Base-by-base conservation (phyloP, 2,113 vertebrate species). In the Pandion haliaetus region DNA sequence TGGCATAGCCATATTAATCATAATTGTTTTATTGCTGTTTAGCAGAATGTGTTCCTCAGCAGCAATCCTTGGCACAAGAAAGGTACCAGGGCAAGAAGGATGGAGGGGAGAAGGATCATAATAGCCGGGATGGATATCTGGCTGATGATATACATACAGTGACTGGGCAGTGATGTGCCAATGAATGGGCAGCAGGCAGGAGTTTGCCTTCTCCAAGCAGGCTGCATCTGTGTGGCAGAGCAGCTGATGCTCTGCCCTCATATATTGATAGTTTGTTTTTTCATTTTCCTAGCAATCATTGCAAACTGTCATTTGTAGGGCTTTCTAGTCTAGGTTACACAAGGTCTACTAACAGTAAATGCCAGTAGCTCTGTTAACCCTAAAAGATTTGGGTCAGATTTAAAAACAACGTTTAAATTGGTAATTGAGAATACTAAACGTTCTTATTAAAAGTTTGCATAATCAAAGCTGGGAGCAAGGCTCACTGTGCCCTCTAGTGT, bases 401-500 rank as follows among this genome's bases (percentile, higher is more conserved):
- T 66, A 66, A 50, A 58, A 77, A 32, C 44, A 23, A 31, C 17
- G 38, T 77, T 94, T 72, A 44, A 76, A 38, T 15, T 36, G 49
- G 36, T 67, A 61, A 84, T 17, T 36, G 57, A 91, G 70, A 82
- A 79, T 23, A 47, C 19, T 23, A 2, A 82, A 61, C 0, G 11
- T 44, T 71, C 58, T 82, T 44, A 6, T 6, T 16, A n/a, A 14
- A 52, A 73, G 67, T 47, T 10, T 36, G 23, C 6, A 0, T 0
- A 32, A 69, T 4, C 21, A 50, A 13, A 57, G 77, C 88, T 62
- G 70, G 55, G 77, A 95, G 76, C 61, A 79, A 63, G 66, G 84
- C 73, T 93, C 45, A 2, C 93, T 84, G 83, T 94, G 96, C 96
- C 93, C 89, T 91, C 96, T 97, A 82, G 94, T 34, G 94, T 58